Evolutionary conservation across 2,113 vertebrate genomes (phyloP).

Genomic region (Mohoua ochrocephala): DNA sequence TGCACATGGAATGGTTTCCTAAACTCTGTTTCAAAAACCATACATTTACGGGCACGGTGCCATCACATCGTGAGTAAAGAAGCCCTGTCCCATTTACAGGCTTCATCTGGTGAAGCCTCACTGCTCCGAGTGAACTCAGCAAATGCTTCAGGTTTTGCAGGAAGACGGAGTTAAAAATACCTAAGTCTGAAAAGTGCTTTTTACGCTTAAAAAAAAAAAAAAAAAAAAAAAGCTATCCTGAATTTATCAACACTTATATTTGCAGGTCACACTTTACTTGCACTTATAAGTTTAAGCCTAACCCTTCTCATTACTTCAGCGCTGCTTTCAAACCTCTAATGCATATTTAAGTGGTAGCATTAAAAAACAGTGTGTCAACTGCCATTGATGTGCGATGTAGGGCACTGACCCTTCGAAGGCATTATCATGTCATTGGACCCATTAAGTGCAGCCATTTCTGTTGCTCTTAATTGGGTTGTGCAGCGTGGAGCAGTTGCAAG

Average conservation of each 20-base stretch:
- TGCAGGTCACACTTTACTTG: conserved; percentile 65
- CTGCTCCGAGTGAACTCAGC: not conserved
- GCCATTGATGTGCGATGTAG: conserved; percentile 66
- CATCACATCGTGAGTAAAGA: not conserved
- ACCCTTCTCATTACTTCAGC: conserved; percentile 64
- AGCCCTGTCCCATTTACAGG: not conserved
- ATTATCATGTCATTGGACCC: conserved; percentile 62
- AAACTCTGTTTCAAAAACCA: not conserved
- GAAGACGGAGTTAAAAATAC: not conserved
- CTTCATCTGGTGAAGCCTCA: not conserved
- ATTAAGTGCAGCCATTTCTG: conserved; percentile 60
- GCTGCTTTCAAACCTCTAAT: conserved; percentile 62
- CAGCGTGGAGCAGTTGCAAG: conserved; percentile 31
- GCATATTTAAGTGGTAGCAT: conserved; percentile 68
- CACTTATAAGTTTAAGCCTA: conserved; percentile 60
- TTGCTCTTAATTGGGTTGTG: conserved; percentile 68
- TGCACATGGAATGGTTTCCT: not conserved
- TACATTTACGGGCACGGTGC: not conserved
- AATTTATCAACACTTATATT: conserved; percentile 53
- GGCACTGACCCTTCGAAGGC: conserved; percentile 57
- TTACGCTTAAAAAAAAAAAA: not conserved
- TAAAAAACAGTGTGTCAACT: conserved; percentile 64
- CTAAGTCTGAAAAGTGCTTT: not conserved
- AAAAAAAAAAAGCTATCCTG: not conserved
- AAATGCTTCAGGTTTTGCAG: not conserved